Evolutionary conservation across 2,113 vertebrate genomes (phyloP).

Genomic region (Semnornis frantzii): DNA sequence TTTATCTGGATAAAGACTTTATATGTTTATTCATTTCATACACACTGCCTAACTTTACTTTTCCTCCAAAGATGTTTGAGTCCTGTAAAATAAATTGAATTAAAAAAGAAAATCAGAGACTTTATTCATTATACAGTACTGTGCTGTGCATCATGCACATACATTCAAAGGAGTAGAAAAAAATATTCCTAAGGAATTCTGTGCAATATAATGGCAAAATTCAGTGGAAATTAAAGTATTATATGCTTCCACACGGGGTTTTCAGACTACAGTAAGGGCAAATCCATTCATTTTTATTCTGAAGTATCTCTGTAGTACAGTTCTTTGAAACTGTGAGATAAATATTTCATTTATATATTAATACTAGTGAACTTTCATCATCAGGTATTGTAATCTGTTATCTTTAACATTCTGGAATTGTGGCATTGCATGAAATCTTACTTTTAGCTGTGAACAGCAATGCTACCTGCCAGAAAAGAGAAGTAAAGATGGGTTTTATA

Average conservation of each 20-base stretch:
- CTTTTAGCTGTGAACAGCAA: not conserved
- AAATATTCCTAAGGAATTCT: not conserved
- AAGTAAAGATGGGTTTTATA: not conserved
- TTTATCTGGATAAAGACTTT: not conserved
- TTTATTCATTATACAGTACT: not conserved
- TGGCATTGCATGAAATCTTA: not conserved
- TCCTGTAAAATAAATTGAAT: not conserved
- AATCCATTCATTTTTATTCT: not conserved
- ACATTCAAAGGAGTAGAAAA: not conserved
- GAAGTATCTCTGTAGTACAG: not conserved
- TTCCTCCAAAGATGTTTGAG: not conserved
- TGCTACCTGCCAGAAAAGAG: not conserved
- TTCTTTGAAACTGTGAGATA: not conserved
- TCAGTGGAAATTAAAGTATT: not conserved
- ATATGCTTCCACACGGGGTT: not conserved
- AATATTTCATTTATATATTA: not conserved
- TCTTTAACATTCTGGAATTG: not conserved
- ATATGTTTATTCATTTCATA: not conserved
- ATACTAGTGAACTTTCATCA: not conserved
- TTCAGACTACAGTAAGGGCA: not conserved
- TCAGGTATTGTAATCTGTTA: not conserved
- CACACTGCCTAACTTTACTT: not conserved
- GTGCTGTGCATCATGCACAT: accelerated
- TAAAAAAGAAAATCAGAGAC: not conserved
- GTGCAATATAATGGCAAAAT: not conserved